Conservation (phyloP, 2,113 vertebrate species). For the Brienomyrus longianalis region DNA sequence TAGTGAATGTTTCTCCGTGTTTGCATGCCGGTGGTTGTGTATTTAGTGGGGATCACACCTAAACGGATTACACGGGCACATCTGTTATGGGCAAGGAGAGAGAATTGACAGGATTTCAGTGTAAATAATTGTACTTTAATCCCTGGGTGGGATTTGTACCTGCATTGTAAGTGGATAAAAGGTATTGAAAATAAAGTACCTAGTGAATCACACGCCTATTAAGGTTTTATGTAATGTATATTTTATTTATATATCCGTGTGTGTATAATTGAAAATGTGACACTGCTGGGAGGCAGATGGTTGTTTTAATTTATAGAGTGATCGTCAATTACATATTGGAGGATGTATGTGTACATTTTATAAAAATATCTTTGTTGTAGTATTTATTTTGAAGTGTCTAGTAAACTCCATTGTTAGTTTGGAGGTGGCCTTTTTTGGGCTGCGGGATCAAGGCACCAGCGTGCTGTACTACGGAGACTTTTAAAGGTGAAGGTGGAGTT, state of each 20-base stretch:
- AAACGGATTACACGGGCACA: not conserved
- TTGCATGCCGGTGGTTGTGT: not conserved
- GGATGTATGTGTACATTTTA: not conserved
- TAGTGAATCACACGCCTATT: not conserved
- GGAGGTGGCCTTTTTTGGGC: not conserved
- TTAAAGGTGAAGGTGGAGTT: not conserved
- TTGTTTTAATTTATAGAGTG: not conserved
- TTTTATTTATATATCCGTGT: not conserved
- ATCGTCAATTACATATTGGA: not conserved
- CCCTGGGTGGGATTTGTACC: not conserved
- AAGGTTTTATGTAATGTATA: not conserved
- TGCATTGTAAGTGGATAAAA: not conserved
- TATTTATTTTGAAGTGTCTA: not conserved
- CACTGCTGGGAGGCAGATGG: not conserved
- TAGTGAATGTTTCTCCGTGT: not conserved
- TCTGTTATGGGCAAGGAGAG: not conserved
- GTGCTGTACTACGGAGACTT: not conserved
- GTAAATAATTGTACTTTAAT: not conserved
- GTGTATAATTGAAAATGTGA: not conserved
- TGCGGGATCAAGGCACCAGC: not conserved
- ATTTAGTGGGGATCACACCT: not conserved
- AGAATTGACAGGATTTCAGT: not conserved
- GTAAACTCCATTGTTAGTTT: not conserved
- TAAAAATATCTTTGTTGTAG: not conserved
- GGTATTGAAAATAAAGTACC: not conserved